Evolutionary conservation across 2,113 vertebrate genomes (phyloP).

Genomic region (Steatornis caripensis): DNA sequence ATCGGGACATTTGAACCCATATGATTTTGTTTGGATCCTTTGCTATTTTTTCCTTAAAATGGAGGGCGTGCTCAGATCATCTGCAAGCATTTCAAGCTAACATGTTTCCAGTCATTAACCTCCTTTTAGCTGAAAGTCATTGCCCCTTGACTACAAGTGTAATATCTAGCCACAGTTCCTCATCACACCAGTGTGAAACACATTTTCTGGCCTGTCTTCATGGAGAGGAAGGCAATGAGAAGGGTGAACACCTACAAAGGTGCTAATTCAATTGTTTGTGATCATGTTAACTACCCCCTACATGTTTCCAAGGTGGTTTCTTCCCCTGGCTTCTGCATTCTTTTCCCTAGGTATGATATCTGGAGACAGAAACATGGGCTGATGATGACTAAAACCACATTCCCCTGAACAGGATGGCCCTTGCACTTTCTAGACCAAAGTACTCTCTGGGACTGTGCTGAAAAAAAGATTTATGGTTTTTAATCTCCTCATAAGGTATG

Average conservation of each 20-base stretch:
- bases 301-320: background rate
- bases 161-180: background rate
- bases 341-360: background rate
- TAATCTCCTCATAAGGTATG: slow-evolving; percentile 65
- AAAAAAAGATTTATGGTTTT: slow-evolving; percentile 68
- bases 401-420: background rate
- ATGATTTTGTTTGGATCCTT: slow-evolving; percentile 14
- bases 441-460: slow-evolving; percentile 2
- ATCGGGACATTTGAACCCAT: background rate
- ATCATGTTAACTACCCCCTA: background rate
- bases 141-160: background rate
- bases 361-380: background rate
- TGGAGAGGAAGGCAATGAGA: background rate
- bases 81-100: slow-evolving; percentile 11
- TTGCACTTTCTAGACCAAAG: slow-evolving; percentile 42
- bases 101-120: background rate
- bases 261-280: background rate
- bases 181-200: background rate
- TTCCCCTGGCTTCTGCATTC: background rate
- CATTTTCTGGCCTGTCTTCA: background rate
- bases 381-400: background rate
- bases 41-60: background rate
- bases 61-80: slow-evolving; percentile 6
- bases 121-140: background rate
- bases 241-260: background rate